Evolutionary conservation across 2,797 vertebrate species (phyloP), one percentile per base, ranked within the genome.

Genomic region (Amazona ochrocephala): DNA sequence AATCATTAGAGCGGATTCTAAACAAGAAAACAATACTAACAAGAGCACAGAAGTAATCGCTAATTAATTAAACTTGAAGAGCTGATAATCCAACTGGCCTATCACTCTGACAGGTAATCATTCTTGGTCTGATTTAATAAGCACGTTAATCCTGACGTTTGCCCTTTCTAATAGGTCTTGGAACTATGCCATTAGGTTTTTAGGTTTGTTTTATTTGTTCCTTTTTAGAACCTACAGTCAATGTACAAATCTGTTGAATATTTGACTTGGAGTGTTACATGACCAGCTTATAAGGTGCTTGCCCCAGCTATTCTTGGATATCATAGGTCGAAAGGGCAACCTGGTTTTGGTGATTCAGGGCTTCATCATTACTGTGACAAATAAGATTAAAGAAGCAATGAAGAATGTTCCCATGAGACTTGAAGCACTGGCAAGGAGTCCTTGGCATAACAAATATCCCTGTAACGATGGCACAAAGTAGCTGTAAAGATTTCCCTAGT

Each of bases 1-100:
- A 94, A 93, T 95, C 94, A 84, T 47, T 78, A 20, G 12, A 80
- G 65, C 50, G 27, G 3, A 45, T 34, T 61, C 72, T 53, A 58
- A 62, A 41, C 54, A 60, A 71, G 83, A 71, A 67, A 71, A 91
- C 64, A 76, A 79, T 30, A 76, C 60, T 62, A 85, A 66, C 41
- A 91, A 91, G 68, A 67, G 30, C 23, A 53, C 26, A 58, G 74
- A 90, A 70, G 19, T 53, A 79, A 87, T 44, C 4, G 10, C 45
- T 60, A 53, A 84, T 87, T 80, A 91, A 94, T 92, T 58, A 58
- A 83, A 61, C 61, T 30, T 1, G 8, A 84, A 82, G 68, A 10
- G 0, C 22, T 74, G 56, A 64, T 71, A 74, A 73, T 76, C 37
- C 72, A 90, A 4, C 14, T n/a, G 32, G 23, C 17, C 47, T 44